These are phyloP conservation scores for Sinocyclocheilus grahami DNA, from an alignment of 2,113 vertebrate genomes.

Conservation along the genomic window DNA sequence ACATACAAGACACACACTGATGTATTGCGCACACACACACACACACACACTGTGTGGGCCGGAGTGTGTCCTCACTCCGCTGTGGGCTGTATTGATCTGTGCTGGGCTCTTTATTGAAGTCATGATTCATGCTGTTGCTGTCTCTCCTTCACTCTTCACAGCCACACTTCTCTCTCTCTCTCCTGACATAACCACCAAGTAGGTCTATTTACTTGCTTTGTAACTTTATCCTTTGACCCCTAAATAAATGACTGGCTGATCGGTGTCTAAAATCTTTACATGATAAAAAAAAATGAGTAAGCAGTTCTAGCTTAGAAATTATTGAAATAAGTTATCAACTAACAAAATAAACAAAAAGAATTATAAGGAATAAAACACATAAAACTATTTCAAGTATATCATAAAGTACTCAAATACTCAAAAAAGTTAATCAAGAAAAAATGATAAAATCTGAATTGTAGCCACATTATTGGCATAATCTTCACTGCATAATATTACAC, in stretches of 20 bases:
- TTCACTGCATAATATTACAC: not conserved
- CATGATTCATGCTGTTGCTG: slow-evolving; percentile 77
- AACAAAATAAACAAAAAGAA: not conserved
- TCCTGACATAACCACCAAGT: slow-evolving; percentile 53
- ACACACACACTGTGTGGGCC: slow-evolving; percentile 38
- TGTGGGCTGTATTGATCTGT: slow-evolving; percentile 76
- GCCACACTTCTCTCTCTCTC: slow-evolving; percentile 42
- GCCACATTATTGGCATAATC: not conserved
- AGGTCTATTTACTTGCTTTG: slow-evolving; percentile 60
- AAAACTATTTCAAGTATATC: not conserved
- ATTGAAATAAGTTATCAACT: no score
- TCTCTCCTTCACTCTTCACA: slow-evolving; percentile 53
- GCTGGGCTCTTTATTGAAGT: slow-evolving; percentile 76
- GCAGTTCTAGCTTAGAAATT: no score
- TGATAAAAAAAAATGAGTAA: no score
- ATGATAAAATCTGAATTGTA: not conserved
- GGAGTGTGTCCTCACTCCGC: slow-evolving; percentile 58
- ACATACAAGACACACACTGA: slow-evolving; percentile 38
- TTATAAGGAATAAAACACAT: not conserved
- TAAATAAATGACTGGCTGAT: slow-evolving; percentile 30
- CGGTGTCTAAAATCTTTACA: not conserved
- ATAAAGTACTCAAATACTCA: not conserved
- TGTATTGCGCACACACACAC: slow-evolving; percentile 27
- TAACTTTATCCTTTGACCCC: slow-evolving; percentile 40
- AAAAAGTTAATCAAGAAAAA: not conserved